Base-by-base conservation (phyloP, 2,888 invertebrate species). In the Nomada hirtipes region DNA sequence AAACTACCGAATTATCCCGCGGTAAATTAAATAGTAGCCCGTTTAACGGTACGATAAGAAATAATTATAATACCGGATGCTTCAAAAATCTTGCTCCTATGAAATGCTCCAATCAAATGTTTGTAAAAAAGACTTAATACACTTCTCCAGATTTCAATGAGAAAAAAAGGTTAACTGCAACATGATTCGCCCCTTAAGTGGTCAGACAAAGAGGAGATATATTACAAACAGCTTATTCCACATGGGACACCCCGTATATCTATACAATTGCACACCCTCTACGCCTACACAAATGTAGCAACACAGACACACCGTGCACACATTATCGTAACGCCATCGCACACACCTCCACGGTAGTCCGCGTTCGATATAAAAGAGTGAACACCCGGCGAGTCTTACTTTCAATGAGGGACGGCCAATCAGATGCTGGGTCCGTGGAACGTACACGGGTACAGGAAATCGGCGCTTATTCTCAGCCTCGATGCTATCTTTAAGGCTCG, bases 391-490 rank as follows among this genome's bases (percentile, higher is more conserved):
- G 57, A 52, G 47, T 60, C 42, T 65, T 64, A 59, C 72, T 72
- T 70, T 80, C 83, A 86, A 86, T 86, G 85, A 80, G 73, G 60
- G 61, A n/a, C 50, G n/a, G 36, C 74, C 74, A 55, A 61, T 73
- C 70, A 26, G 50, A 50, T 55, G 44, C 26, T 60, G 55, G 57
- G n/a, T 44, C n/a, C 44, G 13, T 59, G 64, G 72, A 55, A 52
- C 55, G 52, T 67, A 67, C 55, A 23, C 60, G 61, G 36, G 70
- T 20, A 68, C 73, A 84, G 86, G 76, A 86, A 84, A 86, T 84
- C 81, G 79, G 76, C 42, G 79, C 83, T 86, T 77, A 81, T 81
- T 77, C 82, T 53, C 74, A 74, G 75, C 82, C 82, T 73, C 82
- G 82, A 81, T 73, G 82, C 76, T 76, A 76, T 81, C 82, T 81